Conservation (phyloP, 2,888 invertebrate genomes). For the Pristionchus exspectatus region DNA sequence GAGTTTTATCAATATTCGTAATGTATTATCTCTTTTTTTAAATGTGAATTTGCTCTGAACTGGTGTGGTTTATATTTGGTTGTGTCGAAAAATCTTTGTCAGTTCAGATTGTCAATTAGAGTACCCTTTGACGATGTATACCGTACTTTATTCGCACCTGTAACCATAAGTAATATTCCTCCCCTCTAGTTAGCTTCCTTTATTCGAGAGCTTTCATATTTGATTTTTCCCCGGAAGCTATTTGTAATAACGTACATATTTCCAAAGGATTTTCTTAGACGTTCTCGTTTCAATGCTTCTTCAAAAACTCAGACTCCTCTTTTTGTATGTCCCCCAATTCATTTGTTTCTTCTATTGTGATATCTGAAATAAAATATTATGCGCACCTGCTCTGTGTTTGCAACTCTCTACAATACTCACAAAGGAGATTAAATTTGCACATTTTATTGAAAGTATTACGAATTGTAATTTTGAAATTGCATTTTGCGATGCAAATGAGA, state of each 20-base stretch:
- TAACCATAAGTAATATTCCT: neutral
- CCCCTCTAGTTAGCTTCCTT: neutral
- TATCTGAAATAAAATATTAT: slow-evolving; percentile 1
- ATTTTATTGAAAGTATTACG: neutral
- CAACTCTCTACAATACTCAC: no score
- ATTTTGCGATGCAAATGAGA: no score
- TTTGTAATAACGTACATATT: no score
- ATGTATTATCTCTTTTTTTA: neutral
- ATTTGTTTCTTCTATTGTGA: neutral
- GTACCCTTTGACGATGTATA: neutral
- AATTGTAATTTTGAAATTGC: neutral
- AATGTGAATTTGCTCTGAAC: slow-evolving; percentile 12
- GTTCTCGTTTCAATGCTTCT: no score
- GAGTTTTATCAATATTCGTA: slow-evolving; percentile 15
- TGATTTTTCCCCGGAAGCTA: neutral
- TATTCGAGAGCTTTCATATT: neutral
- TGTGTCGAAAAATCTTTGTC: slow-evolving; percentile 14
- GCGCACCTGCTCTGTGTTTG: no score
- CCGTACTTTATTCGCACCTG: neutral
- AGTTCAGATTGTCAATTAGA: neutral
- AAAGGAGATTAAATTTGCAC: neutral
- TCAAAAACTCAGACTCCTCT: neutral
- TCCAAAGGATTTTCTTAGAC: no score
- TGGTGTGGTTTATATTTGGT: neutral
- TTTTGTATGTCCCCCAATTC: neutral